phyloP scores from a whole-genome alignment of 2,888 invertebrate species.

The Eremobia ochroleuca region DNA sequence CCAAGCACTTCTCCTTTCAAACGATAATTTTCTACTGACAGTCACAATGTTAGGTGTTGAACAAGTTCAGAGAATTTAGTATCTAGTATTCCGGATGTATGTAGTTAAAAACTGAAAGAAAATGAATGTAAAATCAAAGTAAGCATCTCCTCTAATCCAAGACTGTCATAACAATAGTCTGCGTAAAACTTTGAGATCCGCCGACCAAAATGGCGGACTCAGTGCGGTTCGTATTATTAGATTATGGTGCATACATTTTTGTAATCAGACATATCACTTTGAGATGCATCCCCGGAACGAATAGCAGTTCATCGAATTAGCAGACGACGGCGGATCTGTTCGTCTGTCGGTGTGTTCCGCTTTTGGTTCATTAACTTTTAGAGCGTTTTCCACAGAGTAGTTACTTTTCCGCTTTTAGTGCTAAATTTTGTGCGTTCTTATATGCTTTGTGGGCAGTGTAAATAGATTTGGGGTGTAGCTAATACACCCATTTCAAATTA shows the following conservation, averaged over 20 bases:
- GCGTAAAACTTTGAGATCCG: slow-evolving; percentile 53
- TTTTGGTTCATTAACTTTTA: slow-evolving; percentile 46
- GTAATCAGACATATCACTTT: slow-evolving; percentile 76
- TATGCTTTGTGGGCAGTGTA: background rate
- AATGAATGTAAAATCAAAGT: background rate
- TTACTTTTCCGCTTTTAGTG: slow-evolving; percentile 20
- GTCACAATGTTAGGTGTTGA: background rate
- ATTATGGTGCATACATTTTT: slow-evolving; percentile 75
- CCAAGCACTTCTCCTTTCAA: background rate
- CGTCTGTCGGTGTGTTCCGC: slow-evolving; percentile 27
- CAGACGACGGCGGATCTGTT: slow-evolving; percentile 57
- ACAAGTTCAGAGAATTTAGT: background rate
- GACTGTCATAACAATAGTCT: slow-evolving; percentile 25
- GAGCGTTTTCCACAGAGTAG: slow-evolving; percentile 12
- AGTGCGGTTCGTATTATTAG: slow-evolving; percentile 67
- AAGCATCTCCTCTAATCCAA: background rate
- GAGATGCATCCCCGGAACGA: slow-evolving; percentile 63
- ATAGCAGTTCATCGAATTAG: slow-evolving; percentile 73
- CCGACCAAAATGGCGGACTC: slow-evolving; percentile 38
- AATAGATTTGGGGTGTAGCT: background rate
- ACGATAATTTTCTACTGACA: background rate
- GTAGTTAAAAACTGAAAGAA: background rate
- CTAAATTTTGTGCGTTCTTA: slow-evolving; percentile 15
- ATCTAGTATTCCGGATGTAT: background rate
- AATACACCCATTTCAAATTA: background rate